A percentile compares a stretch with the other conserved stretches of the same genome.
Conservation (phyloP, 2,797 vertebrate genomes). For the Chaetophractus vellerosus region DNA sequence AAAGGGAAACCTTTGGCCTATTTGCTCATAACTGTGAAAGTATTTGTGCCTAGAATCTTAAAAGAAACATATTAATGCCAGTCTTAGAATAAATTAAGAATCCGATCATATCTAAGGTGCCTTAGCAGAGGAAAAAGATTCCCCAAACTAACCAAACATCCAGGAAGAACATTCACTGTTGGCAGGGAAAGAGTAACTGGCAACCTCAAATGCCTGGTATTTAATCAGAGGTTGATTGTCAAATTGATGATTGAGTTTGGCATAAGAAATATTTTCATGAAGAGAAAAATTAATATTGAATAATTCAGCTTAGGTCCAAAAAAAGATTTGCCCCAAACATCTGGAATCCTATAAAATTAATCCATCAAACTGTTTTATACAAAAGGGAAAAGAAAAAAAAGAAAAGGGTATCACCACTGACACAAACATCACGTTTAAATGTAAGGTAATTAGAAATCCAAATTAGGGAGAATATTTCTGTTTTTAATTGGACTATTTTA, state of each 20-base stretch:
- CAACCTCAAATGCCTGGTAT: slow-evolving; percentile 27
- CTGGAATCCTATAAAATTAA: slow-evolving; percentile 62
- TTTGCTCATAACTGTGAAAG: slow-evolving; percentile 85
- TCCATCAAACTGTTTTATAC: slow-evolving; percentile 20
- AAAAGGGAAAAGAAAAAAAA: slow-evolving; percentile 54
- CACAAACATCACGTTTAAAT: background rate
- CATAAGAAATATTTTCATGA: slow-evolving; percentile 59
- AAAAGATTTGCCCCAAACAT: background rate
- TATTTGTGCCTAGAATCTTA: slow-evolving; percentile 85
- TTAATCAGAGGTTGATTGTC: slow-evolving; percentile 23
- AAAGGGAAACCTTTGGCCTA: slow-evolving; percentile 84
- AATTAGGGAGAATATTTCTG: slow-evolving; percentile 43
- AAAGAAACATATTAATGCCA: slow-evolving; percentile 83
- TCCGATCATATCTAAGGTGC: background rate
- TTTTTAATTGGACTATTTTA: slow-evolving; percentile 46
- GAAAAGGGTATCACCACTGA: background rate
- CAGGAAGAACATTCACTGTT: background rate
- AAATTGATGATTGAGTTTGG: background rate
- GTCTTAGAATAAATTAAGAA: slow-evolving; percentile 90
- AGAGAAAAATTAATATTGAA: slow-evolving; percentile 39
- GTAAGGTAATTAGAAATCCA: slow-evolving; percentile 45
- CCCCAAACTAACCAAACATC: background rate
- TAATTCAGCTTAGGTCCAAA: background rate
- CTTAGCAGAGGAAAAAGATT: background rate
- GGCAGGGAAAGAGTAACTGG: background rate